A percentile compares a stretch with the other conserved stretches of the same genome.
These are phyloP conservation scores for Tamandua tetradactyla DNA, from an alignment of 2,797 vertebrate species.

Conservation along the genomic window DNA sequence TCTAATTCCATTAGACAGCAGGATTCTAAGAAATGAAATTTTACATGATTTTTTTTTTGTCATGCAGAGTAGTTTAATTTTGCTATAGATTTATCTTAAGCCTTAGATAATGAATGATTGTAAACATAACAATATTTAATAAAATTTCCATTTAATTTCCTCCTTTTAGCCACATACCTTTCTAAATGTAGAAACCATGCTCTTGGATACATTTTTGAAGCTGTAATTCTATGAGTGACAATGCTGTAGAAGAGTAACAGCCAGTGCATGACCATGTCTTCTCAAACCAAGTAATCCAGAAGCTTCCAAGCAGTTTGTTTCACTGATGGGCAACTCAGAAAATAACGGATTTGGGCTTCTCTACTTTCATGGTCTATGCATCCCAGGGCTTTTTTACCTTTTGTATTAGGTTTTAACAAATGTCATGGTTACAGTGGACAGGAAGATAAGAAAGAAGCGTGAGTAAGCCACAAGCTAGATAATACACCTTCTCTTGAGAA, in stretches of 20 bases:
- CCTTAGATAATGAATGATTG: conserved; percentile 23
- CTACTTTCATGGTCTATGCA: background rate
- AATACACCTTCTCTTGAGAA: background rate
- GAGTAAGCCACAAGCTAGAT: background rate
- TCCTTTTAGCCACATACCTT: background rate
- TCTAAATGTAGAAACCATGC: background rate
- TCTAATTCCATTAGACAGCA: too few species aligned
- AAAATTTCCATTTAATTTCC: conserved; percentile 25
- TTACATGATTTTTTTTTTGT: background rate
- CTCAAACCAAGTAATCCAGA: background rate
- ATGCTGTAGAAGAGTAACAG: background rate
- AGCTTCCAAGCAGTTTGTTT: background rate
- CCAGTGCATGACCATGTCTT: rapidly evolving
- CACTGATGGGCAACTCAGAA: background rate
- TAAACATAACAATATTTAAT: conserved; percentile 19
- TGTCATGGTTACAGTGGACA: background rate
- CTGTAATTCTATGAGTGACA: background rate
- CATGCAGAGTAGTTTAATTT: conserved; percentile 28
- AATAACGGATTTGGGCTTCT: background rate
- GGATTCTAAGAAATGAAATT: conserved; percentile 8
- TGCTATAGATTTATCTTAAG: conserved; percentile 29
- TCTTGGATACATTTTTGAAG: background rate
- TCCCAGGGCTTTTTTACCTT: background rate
- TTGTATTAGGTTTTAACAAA: background rate
- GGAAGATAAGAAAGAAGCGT: background rate